Percentiles rank a stretch among this genome's conserved stretches.
Evolutionary conservation across 2,888 invertebrate species (phyloP).

Genomic region (Gasteruption jaculator): DNA sequence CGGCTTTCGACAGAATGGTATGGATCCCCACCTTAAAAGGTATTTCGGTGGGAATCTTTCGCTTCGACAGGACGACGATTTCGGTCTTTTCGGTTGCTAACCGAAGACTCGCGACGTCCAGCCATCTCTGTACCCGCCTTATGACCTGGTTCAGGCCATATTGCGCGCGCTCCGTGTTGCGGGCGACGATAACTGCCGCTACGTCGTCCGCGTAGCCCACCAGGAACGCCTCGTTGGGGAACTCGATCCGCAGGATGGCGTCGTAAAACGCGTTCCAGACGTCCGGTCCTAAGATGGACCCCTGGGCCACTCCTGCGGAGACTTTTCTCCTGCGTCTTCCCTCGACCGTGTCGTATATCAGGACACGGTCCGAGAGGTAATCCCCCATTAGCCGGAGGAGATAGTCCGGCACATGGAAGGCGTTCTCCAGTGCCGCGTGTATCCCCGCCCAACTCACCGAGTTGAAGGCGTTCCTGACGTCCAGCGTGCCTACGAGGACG

Average conservation of each 20-base stretch:
- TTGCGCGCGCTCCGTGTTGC: background rate
- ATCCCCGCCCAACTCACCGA: constrained; percentile 20
- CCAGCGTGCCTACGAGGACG: constrained; percentile 3
- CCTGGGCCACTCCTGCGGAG: constrained; percentile 23
- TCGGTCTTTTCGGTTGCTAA: background rate
- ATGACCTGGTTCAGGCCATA: background rate
- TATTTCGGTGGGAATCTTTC: too few species aligned
- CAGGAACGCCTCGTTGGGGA: background rate
- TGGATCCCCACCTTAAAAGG: too few species aligned
- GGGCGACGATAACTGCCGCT: background rate
- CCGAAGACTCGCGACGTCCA: background rate
- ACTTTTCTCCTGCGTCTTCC: constrained; percentile 11
- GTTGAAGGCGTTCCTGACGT: constrained; percentile 23
- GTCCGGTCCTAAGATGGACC: constrained; percentile 20
- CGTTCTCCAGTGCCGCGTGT: constrained; percentile 16
- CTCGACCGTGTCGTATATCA: constrained; percentile 15
- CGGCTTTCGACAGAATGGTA: too few species aligned
- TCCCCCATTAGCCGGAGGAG: constrained; percentile 18
- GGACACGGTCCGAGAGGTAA: constrained; percentile 19
- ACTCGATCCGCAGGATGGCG: background rate
- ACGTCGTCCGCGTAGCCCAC: background rate
- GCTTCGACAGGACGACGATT: background rate
- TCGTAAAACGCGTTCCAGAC: constrained; percentile 24
- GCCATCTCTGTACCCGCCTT: background rate
- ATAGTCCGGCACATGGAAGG: constrained; percentile 16